Percentiles rank a stretch among this genome's conserved stretches.
Evolutionary conservation across 2,113 vertebrate species (phyloP).

Genomic region (Mugil cephalus): DNA sequence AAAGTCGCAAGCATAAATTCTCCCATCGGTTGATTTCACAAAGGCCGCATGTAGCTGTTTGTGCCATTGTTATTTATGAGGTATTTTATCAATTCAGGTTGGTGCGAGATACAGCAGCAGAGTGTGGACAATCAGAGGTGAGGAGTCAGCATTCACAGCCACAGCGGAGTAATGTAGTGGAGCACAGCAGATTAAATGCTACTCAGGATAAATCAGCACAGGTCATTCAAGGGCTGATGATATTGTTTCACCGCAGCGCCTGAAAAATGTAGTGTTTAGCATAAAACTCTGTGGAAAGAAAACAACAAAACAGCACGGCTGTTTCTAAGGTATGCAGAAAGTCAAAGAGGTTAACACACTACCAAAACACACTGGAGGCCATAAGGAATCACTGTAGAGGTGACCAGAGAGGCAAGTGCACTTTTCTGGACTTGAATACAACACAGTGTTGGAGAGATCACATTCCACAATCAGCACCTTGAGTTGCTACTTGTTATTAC

Average conservation of each 20-base stretch:
- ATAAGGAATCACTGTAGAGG: constrained; percentile 8
- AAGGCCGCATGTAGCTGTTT: too few relatives aligned
- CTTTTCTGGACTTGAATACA: constrained; percentile 25
- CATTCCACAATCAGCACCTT: constrained; percentile 35
- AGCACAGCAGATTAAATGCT: constrained; percentile 68
- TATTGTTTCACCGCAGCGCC: constrained; percentile 49
- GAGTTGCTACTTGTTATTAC: constrained; percentile 28
- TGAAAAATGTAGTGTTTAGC: neutral
- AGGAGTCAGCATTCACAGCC: constrained; percentile 63
- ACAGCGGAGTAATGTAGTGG: constrained; percentile 59
- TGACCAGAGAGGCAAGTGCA: neutral
- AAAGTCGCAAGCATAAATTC: constrained; percentile 31
- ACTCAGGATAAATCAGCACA: constrained; percentile 70
- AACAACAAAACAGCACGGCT: too few relatives aligned
- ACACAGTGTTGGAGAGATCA: neutral
- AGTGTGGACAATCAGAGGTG: constrained; percentile 31
- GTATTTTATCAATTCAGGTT: neutral
- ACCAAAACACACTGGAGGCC: neutral
- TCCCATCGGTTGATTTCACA: too few relatives aligned
- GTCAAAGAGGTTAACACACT: constrained; percentile 1
- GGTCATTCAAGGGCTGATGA: constrained; percentile 62
- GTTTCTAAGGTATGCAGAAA: neutral
- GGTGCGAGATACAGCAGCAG: constrained; percentile 8
- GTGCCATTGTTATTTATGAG: constrained; percentile 17
- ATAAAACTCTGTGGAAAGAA: neutral